Evolutionary conservation across 2,888 invertebrate genomes (phyloP).

Genomic region (Napeogenes sylphis): DNA sequence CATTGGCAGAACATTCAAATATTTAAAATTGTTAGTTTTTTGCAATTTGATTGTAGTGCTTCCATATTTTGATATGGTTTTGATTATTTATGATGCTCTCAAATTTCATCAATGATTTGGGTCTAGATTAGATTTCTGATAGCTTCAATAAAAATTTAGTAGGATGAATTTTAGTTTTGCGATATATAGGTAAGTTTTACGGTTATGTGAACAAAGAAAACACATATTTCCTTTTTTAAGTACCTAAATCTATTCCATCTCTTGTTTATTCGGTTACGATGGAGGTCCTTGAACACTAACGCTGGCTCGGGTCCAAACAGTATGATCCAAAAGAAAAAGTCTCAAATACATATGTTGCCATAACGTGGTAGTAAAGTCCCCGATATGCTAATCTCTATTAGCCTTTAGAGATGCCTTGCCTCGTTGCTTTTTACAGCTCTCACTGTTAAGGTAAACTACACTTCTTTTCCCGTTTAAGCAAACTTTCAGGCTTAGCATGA

Average conservation of each 20-base stretch:
- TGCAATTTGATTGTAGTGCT: too few species aligned
- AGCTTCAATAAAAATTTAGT: too few species aligned
- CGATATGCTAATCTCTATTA: conserved; percentile 38
- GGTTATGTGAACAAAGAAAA: not conserved
- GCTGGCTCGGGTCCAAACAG: conserved; percentile 24
- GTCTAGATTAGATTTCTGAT: too few species aligned
- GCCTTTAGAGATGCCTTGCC: conserved; percentile 37
- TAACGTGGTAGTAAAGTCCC: conserved; percentile 21
- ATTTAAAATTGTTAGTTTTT: too few species aligned
- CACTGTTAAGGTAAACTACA: conserved; percentile 35
- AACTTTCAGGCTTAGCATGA: conserved; percentile 26
- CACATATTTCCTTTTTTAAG: not conserved
- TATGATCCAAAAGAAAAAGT: conserved; percentile 24
- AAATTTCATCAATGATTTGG: too few species aligned
- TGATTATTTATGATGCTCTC: too few species aligned
- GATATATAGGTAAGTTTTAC: not conserved
- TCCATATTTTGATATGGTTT: too few species aligned
- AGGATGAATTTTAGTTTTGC: too few species aligned
- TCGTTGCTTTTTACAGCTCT: conserved; percentile 41
- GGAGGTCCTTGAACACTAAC: conserved; percentile 15
- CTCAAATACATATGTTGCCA: conserved; percentile 22
- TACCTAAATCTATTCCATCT: not conserved
- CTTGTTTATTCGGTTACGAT: conserved; percentile 1
- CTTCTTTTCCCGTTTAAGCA: conserved; percentile 32
- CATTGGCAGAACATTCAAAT: not conserved